Base-by-base conservation (phyloP, 2,113 vertebrate genomes). In the Chaetops frenatus region DNA sequence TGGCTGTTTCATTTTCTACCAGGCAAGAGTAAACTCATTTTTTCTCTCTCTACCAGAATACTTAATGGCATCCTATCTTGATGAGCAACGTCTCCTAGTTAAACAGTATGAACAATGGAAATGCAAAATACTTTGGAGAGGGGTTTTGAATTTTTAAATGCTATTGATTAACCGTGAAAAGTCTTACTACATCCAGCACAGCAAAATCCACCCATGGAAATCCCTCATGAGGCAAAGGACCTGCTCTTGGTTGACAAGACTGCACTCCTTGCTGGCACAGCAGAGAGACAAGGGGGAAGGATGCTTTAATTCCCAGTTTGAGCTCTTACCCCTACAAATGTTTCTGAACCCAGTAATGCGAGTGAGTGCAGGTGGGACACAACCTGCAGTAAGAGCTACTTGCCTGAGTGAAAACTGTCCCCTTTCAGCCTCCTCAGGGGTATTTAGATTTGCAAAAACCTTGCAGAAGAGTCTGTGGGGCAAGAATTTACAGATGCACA, bases 1-100 rank as follows among this genome's bases (percentile, higher is more conserved):
- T 21, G 82, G 69, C 82, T 86, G 92, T 92, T 90, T 88, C 88
- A 86, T 93, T 94, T 97, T 93, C 95, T 74, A 92, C 80, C 65
- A 90, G 73, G 76, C 51, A 86, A 84, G 69, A 95, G 88, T 92
- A 93, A 96, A 96, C 83, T 93, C 16, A 71, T 88, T 91, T 95
- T 86, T 91, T 29, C 69, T 78, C 60, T 91, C 86, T 91, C 80
- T 78, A 47, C 56, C 54, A 58, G 92, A 94, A 93, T 92, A 73
- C 83, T 86, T 92, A 94, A 92, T 74, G 44, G 64, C 72, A 79
- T 94, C 73, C 89, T 94, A 95, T 91, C 95, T 74, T 58, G 86
- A 96, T 78, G 57, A 94, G 62, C 91, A 94, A 86, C 89, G 92
- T 76, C 83, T 95, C 89, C 56, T n/a, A 89, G 92, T 76, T 78